phyloP scores from a whole-genome alignment of 2,797 vertebrate genomes.

The Glyptemys insculpta region DNA sequence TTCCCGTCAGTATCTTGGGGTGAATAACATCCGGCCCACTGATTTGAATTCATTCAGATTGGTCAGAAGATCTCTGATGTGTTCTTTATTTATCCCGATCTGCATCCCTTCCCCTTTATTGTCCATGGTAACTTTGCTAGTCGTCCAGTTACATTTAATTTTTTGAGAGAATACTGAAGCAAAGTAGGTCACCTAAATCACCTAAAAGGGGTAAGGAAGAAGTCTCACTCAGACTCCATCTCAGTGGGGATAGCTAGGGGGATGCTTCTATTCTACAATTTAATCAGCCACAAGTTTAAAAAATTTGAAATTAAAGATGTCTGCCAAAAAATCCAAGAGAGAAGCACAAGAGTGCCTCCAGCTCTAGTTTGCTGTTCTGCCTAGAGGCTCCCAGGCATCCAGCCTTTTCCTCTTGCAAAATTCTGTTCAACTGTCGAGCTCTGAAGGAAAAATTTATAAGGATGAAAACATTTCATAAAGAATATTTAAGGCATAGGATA shows the following conservation, averaged over 20 bases:
- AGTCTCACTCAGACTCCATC: accelerated
- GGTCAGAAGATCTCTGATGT: too few relatives aligned
- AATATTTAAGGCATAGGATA: conserved; percentile 64
- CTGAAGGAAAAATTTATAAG: conserved; percentile 28
- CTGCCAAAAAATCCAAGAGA: neutral
- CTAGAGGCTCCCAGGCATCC: neutral
- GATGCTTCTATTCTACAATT: neutral
- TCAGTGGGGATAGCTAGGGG: accelerated
- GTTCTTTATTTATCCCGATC: too few relatives aligned
- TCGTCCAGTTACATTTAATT: too few relatives aligned
- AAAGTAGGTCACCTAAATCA: neutral
- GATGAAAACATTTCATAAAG: neutral
- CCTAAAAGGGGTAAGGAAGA: accelerated
- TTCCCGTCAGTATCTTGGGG: too few relatives aligned
- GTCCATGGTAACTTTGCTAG: too few relatives aligned
- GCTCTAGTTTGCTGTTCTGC: neutral
- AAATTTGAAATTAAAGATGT: neutral
- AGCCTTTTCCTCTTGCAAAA: neutral
- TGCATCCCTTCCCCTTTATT: too few relatives aligned
- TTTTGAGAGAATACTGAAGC: too few relatives aligned
- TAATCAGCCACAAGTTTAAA: neutral
- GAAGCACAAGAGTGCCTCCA: neutral
- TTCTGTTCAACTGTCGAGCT: accelerated
- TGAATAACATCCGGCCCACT: too few relatives aligned
- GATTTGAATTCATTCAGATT: too few relatives aligned